These are phyloP conservation scores for Microctenopoma stevenorrisi DNA, from an alignment of 2,797 vertebrate genomes.

Conservation along the genomic window DNA sequence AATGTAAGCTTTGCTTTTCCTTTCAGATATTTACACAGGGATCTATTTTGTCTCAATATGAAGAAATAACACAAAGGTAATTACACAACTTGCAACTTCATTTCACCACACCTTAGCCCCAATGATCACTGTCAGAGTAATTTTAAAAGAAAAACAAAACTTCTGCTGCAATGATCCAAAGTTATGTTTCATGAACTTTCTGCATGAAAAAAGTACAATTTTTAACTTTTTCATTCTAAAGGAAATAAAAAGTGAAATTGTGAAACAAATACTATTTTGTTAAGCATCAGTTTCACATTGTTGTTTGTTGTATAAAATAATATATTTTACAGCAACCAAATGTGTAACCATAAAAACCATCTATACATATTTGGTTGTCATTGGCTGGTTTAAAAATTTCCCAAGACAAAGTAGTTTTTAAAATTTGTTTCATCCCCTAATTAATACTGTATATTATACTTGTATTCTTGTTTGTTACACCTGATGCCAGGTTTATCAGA, in stretches of 20 bases:
- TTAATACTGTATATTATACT: background rate
- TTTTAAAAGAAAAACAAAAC: slow-evolving; percentile 16
- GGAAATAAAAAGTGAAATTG: background rate
- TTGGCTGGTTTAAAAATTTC: slow-evolving; percentile 2
- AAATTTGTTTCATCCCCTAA: too few species aligned
- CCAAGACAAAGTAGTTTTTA: slow-evolving; percentile 2
- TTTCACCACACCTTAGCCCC: slow-evolving; percentile 50
- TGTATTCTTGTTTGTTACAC: background rate
- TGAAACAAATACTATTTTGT: background rate
- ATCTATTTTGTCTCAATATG: slow-evolving; percentile 65
- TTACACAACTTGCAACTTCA: slow-evolving; percentile 50
- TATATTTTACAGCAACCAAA: too few species aligned
- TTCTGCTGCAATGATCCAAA: slow-evolving; percentile 7
- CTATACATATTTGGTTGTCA: background rate
- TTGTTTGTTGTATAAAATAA: too few species aligned
- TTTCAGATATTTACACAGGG: slow-evolving; percentile 70
- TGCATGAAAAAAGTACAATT: background rate
- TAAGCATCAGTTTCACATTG: background rate
- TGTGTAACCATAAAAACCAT: too few species aligned
- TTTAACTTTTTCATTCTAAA: too few species aligned
- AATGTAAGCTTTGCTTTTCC: slow-evolving; percentile 75
- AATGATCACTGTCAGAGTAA: slow-evolving; percentile 13
- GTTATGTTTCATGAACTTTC: slow-evolving; percentile 7
- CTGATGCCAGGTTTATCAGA: background rate
- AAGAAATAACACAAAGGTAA: slow-evolving; percentile 62